Evolutionary conservation across 37 sponge, comb jelly and placozoan species (phyloP).

Genomic region (Tethya wilhelma): DNA sequence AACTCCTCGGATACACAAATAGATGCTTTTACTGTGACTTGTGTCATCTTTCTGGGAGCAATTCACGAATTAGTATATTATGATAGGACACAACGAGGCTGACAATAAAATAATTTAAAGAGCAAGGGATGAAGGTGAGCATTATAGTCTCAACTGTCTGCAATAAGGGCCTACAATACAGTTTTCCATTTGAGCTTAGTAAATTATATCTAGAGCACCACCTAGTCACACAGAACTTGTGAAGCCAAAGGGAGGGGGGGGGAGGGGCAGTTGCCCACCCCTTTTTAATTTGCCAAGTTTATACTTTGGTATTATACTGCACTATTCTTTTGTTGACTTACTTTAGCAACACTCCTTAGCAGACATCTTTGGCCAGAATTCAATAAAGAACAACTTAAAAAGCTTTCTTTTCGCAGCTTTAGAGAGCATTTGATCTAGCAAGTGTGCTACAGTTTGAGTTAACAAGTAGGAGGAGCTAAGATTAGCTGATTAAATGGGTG

Average conservation of each 20-base stretch:
- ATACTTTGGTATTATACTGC: not conserved
- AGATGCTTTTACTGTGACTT: no score
- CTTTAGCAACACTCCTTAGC: no score
- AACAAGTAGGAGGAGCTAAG: no score
- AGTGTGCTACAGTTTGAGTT: no score
- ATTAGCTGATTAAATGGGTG: no score
- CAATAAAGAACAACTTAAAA: no score
- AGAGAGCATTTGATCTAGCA: no score
- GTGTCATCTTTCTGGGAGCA: not conserved
- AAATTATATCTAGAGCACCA: constrained; percentile 13
- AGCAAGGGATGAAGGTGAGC: constrained; percentile 10
- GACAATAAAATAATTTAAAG: constrained; percentile 10
- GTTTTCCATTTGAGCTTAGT: constrained; percentile 5
- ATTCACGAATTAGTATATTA: not conserved
- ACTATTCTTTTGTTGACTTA: no score
- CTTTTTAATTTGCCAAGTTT: not conserved
- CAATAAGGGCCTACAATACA: constrained; percentile 23
- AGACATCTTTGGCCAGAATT: no score
- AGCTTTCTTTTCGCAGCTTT: no score
- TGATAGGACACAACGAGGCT: constrained; percentile 2
- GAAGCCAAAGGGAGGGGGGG: no score
- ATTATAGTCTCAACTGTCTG: constrained; percentile 5
- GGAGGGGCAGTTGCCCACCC: no score
- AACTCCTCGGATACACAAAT: not conserved
- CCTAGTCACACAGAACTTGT: constrained; percentile 24